Conservation (phyloP, 2,797 vertebrate species). For the Sarcoramphus papa region DNA sequence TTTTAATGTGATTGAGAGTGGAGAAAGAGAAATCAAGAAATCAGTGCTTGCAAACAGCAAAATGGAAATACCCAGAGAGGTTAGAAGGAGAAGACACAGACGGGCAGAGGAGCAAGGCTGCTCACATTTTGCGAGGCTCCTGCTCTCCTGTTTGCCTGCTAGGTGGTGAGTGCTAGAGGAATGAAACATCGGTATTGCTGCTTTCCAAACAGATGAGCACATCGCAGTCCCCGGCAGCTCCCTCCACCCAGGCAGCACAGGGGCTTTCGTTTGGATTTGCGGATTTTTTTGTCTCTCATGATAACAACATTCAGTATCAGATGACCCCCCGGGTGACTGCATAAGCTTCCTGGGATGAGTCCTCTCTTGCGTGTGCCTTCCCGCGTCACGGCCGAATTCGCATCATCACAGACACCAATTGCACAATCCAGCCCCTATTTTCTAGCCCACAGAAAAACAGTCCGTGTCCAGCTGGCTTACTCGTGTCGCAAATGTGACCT, state of each 20-base stretch:
- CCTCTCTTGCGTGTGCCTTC: not conserved
- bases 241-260: not conserved
- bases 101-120: not conserved
- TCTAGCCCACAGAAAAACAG: not conserved
- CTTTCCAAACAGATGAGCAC: not conserved
- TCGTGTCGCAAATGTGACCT: not conserved
- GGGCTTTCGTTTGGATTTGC: not conserved
- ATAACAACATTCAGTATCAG: not conserved
- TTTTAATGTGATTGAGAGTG: not conserved
- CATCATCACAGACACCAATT: not conserved
- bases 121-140: not conserved
- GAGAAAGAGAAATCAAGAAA: not conserved
- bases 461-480: not conserved
- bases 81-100: not conserved
- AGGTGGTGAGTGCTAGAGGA: not conserved
- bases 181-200: fast-evolving
- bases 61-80: not conserved
- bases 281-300: not conserved
- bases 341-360: not conserved
- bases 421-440: not conserved
- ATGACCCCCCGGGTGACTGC: not conserved
- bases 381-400: fast-evolving
- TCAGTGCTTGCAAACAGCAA: not conserved
- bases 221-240: not conserved
- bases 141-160: not conserved